A percentile compares a stretch with the other conserved stretches of the same genome.
Evolutionary conservation across 1,140 invertebrate genomes (phyloP).

Genomic region (Trichomalopsis sarcophagae): DNA sequence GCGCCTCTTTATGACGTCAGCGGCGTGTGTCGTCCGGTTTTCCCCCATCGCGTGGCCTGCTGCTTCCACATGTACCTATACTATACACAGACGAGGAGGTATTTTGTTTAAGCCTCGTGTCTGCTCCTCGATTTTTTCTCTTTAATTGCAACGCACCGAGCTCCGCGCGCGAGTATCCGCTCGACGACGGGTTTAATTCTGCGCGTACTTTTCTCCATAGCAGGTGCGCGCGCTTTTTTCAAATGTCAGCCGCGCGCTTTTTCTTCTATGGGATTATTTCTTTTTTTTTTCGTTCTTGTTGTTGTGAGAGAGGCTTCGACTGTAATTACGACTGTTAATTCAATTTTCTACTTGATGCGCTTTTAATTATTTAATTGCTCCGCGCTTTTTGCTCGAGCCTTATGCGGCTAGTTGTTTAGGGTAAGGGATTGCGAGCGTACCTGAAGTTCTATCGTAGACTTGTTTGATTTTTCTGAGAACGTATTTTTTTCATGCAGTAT

Average conservation of each 20-base stretch:
- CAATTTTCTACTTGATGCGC: conserved; percentile 5
- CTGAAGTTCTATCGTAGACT: too few relatives aligned
- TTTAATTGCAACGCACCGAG: conserved; percentile 23
- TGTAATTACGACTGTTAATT: conserved; percentile 47
- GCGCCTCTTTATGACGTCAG: conserved; percentile 12
- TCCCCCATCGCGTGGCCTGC: neutral
- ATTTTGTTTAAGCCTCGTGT: conserved; percentile 7
- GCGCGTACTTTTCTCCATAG: neutral
- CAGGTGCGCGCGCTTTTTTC: too few relatives aligned
- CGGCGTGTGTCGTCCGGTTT: neutral
- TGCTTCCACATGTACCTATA: neutral
- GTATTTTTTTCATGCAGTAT: too few relatives aligned
- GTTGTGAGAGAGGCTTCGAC: conserved; percentile 22
- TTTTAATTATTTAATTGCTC: conserved; percentile 24
- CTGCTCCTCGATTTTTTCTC: neutral
- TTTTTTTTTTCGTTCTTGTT: neutral
- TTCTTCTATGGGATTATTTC: neutral
- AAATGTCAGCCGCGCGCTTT: neutral
- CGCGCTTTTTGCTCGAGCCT: neutral
- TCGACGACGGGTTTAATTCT: neutral
- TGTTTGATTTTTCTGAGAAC: too few relatives aligned
- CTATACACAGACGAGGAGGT: neutral
- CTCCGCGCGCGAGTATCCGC: neutral
- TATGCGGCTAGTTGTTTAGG: neutral
- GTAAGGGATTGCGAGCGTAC: neutral